phyloP scores from a whole-genome alignment of 2,888 invertebrate genomes.

The Drosophila aldrichi region DNA sequence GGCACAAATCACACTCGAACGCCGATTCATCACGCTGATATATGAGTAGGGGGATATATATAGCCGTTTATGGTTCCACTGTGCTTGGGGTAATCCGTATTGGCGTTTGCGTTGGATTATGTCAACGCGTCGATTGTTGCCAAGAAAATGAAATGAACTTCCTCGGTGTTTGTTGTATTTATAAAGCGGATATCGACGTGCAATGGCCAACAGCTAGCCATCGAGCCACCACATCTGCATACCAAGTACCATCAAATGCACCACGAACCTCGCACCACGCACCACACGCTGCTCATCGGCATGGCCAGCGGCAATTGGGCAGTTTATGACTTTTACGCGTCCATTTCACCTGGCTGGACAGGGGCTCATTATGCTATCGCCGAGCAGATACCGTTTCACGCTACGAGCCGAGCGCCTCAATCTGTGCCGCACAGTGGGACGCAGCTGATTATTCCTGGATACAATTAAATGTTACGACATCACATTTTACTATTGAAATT shows the following conservation, averaged over 20 bases:
- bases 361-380: slow-evolving; percentile 55
- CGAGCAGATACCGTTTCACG: slow-evolving; percentile 2
- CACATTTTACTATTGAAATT: too few relatives aligned
- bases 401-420: background rate
- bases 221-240: slow-evolving; percentile 49
- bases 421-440: slow-evolving; percentile 30
- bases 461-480: background rate
- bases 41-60: background rate
- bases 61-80: background rate
- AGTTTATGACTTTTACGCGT: slow-evolving; percentile 71
- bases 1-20: slow-evolving; percentile 14
- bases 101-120: slow-evolving; percentile 50
- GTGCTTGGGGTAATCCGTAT: slow-evolving; percentile 14
- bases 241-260: slow-evolving; percentile 44
- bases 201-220: slow-evolving; percentile 22
- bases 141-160: slow-evolving; percentile 83
- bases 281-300: slow-evolving; percentile 36
- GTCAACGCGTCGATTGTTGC: slow-evolving; percentile 76
- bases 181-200: slow-evolving; percentile 82
- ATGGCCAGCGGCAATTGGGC: slow-evolving; percentile 49
- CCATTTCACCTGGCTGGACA: slow-evolving; percentile 70
- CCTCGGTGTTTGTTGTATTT: slow-evolving; percentile 84
- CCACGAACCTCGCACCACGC: slow-evolving; percentile 8
- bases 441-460: background rate
- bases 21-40: slow-evolving; percentile 36